Evolutionary conservation across 2,888 invertebrate species (phyloP).

Genomic region (Philaethria dido): DNA sequence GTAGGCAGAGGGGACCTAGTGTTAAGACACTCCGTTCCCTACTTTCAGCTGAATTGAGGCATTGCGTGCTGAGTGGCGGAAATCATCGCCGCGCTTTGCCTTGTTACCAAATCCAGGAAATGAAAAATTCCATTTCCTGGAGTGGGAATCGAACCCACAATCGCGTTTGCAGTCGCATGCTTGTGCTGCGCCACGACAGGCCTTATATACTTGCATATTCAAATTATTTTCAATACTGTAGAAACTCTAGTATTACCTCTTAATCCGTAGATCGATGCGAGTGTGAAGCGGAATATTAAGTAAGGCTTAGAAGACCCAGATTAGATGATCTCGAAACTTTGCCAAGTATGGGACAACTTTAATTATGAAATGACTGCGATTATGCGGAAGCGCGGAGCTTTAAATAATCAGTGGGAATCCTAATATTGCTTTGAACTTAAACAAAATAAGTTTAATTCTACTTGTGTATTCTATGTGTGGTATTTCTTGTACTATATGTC

Average conservation of each 20-base stretch:
- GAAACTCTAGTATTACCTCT: slow-evolving; percentile 22
- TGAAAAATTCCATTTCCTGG: too few relatives aligned
- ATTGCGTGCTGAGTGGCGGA: too few relatives aligned
- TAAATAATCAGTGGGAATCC: slow-evolving; percentile 6
- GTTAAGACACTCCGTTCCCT: too few relatives aligned
- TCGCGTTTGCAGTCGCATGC: too few relatives aligned
- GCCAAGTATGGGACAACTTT: slow-evolving; percentile 43
- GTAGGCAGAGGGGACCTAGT: too few relatives aligned
- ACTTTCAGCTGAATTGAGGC: too few relatives aligned
- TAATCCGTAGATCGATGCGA: slow-evolving; percentile 44
- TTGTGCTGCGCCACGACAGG: too few relatives aligned
- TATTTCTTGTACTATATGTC: too few relatives aligned
- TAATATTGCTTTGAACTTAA: background rate
- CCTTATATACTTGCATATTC: background rate
- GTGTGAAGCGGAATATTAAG: slow-evolving; percentile 50
- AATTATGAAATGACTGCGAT: slow-evolving; percentile 43
- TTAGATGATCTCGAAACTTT: slow-evolving; percentile 47
- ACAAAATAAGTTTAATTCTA: background rate
- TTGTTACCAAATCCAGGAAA: too few relatives aligned
- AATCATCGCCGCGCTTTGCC: too few relatives aligned
- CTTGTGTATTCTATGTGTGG: background rate
- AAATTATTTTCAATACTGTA: slow-evolving; percentile 1
- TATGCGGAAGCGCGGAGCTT: slow-evolving; percentile 30
- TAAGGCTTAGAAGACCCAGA: slow-evolving; percentile 41
- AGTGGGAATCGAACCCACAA: too few relatives aligned